Base-by-base conservation (phyloP, 1,140 invertebrate genomes). In the Neoseiulus cucumeris region DNA sequence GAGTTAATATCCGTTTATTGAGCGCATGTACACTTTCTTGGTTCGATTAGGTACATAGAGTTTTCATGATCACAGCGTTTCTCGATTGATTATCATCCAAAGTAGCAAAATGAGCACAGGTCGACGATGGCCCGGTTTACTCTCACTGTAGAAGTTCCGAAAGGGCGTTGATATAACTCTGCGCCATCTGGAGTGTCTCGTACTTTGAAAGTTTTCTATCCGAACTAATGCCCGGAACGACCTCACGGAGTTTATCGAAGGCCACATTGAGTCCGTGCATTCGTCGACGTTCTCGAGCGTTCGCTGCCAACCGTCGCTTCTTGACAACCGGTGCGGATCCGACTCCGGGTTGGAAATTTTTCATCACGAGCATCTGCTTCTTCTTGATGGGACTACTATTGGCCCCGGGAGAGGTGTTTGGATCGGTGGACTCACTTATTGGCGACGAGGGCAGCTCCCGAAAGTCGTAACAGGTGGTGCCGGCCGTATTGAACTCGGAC, bases 141-240 rank as follows among this genome's bases (percentile, higher is more conserved):
- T 70, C 66, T 17, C 65, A 64, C 28, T 66, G 33, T 20, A 91
- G 75, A 7, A 94, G 76, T 73, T 93, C 89, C 71, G 87, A 86
- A 7, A 96, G 77, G 0, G 89, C 89, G 0, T 83, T 82, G 68
- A 96, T 97, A 73, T 96, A 96, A 0, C 86, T 90, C 73, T 96
- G 92, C 0, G 93, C 93, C 91, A 95, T 95, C 78, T 96, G 91
- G 1, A 98, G 78, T 0, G 92, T 96, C 75, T 97, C 93, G 75
- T 92, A 96, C 74, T 98, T 98, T 25, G 91, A 95, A 4, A 96
- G 77, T 73, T 95, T 89, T 29, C 89, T 81, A 72, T 95, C 88
- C 70, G 90, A 88, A 0, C 87, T 89, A 30, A 94, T 77, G 0
- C 87, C 87, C 0, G 92, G 92, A 4, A 98, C 79, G 69, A 93